Evolutionary conservation across 2,113 vertebrate species (phyloP).

Genomic region (Myocastor coypus): DNA sequence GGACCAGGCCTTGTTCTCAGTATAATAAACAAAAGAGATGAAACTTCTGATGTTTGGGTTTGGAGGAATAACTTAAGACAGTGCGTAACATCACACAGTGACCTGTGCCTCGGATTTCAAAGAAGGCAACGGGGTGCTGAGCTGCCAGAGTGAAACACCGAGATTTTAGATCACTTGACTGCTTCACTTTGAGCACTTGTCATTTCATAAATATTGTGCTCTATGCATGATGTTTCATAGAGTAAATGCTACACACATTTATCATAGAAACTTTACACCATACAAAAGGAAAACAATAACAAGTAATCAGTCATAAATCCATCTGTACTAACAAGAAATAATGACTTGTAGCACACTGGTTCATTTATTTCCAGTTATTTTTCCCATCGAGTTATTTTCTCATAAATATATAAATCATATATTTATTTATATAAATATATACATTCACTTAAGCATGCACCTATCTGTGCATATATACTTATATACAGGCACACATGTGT

Average conservation of each 20-base stretch:
- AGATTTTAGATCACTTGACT: neutral
- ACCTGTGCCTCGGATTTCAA: neutral
- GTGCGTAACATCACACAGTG: neutral
- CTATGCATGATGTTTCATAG: neutral
- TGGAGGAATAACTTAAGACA: neutral
- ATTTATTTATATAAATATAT: neutral
- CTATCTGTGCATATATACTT: neutral
- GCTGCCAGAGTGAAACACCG: neutral
- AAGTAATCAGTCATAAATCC: conserved; percentile 14
- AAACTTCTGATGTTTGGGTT: neutral
- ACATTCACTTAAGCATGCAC: neutral
- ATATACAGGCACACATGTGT: neutral
- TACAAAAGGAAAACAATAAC: neutral
- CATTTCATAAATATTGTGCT: neutral
- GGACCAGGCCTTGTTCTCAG: neutral
- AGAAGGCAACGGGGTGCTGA: neutral
- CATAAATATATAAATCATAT: too few relatives aligned
- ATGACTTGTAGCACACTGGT: neutral
- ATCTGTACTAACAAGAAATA: neutral
- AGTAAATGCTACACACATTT: neutral
- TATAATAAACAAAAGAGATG: neutral
- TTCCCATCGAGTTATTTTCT: neutral
- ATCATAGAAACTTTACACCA: neutral
- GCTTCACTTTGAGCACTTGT: neutral
- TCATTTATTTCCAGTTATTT: neutral